Base-by-base conservation (phyloP, 2,888 invertebrate genomes). In the Apamea monoglypha region DNA sequence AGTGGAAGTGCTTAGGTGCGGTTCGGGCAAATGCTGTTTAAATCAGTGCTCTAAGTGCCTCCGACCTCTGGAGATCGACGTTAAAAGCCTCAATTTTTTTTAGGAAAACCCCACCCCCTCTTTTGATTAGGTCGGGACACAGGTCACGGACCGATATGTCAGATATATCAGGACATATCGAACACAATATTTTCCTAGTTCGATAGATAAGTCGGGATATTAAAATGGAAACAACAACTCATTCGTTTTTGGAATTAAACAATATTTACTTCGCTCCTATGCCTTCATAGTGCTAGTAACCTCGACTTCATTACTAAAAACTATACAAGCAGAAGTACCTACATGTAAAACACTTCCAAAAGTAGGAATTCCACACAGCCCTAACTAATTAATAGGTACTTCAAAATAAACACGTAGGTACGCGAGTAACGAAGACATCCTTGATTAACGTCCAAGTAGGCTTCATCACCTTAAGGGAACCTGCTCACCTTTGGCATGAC, bases 401-500 rank as follows among this genome's bases (percentile, higher is more conserved):
- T 47, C 16, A 68, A 77, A 29, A 63, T 73, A 73, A 73, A 63
- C 50, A 64, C 36, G 61, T 68, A 76, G 2, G 25, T 36, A 74
- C 72, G n/a, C n/a, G 5, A 64, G 53, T 61, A 63, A 76, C n/a
- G 16, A 61, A 67, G 25, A 78, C 63, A 78, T 78, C 76, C 83
- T 81, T 84, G 87, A 84, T 84, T 66, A 68, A 77, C 74, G 59
- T 76, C 77, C 73, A 80, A 80, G 80, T 73, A 73, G 64, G 61
- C 72, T 76, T n/a, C 75, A 80, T 72, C 79, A 78, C 71, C 66
- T 67, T 64, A 79, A 85, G 64, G 53, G 68, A 82, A 89, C 89
- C 69, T 76, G 87, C 76, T 89, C 85, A 89, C 89, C 89, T 89
- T 85, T 88, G 88, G 84, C 88, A 80, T 74, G 74, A 64, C 78